Conservation (phyloP, 2,113 vertebrate genomes). For the Pristiophorus japonicus region DNA sequence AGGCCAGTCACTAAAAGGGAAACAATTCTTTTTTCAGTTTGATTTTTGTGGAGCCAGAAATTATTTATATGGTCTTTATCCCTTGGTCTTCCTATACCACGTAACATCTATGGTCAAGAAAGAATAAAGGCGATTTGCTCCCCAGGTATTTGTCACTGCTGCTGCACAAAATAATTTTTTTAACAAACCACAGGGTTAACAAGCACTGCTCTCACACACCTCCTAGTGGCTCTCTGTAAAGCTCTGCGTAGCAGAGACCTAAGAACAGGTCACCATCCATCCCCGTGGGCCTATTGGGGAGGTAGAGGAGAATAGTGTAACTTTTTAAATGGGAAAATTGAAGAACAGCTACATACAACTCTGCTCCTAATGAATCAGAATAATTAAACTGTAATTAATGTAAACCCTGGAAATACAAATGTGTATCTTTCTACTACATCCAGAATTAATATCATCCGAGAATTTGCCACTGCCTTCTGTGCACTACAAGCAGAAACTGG, state of each 20-base stretch:
- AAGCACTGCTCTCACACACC: constrained; percentile 14
- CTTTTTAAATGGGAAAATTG: not conserved
- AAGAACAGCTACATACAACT: too few species aligned
- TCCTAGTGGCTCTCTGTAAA: not conserved
- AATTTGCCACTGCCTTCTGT: not conserved
- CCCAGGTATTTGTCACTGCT: not conserved
- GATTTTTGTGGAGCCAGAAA: not conserved
- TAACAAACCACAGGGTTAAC: not conserved
- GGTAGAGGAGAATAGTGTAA: not conserved
- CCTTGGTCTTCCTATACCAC: not conserved
- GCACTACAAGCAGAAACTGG: not conserved
- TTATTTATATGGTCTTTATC: not conserved
- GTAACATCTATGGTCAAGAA: not conserved
- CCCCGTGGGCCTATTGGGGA: not conserved
- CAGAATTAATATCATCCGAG: not conserved
- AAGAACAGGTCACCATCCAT: not conserved
- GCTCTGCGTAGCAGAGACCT: not conserved
- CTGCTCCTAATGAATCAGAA: not conserved
- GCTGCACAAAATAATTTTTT: not conserved
- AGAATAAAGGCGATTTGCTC: too few species aligned
- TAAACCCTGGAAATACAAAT: not conserved
- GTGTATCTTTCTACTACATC: not conserved
- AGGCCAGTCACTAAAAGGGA: not conserved
- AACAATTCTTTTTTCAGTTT: not conserved
- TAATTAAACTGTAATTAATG: not conserved